Evolutionary conservation across 2,797 vertebrate genomes (phyloP), one percentile per base, ranked within the genome.

Genomic region (Epinephelus awoara): DNA sequence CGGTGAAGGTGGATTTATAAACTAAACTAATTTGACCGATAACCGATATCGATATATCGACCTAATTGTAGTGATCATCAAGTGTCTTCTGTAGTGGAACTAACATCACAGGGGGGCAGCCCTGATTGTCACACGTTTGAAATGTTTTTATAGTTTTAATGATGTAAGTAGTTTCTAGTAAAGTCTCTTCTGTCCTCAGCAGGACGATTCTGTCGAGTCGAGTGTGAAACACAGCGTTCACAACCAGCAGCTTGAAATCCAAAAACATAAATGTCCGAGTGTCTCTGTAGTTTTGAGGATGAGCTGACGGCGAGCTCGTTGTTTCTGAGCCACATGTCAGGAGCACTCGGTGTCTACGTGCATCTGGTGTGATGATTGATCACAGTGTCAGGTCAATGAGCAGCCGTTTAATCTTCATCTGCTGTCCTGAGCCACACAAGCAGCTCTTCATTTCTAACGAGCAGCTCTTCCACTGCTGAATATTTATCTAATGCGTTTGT

Each of bases 401-500:
- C 23, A 19, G 64, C 63, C 50, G 4, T 68, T 85, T 75, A 61
- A 80, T 84, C 71, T 57, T 83, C 65, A 44, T 66, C 72, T 42
- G 46, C 67, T 66, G 62, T 55, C 6, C 18, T 47, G 47, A 69
- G 15, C 56, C 77, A 38, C 23, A 38, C 23, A 38, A 54, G 44
- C 54, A 25, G 21, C 1, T 1, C 27, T 51, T 55, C 10, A 17
- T 80, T 69, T 58, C 42, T 54, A 55, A 78, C 18, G 34, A 75
- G 62, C n/a, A 3, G 1, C 29, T 79, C 10, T 10, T 79, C 10
- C 13, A 54, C 47, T 3, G 7, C 42, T 64, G 56, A 65, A 80
- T 80, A 63, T 88, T 76, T 57, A 83, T 82, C 23, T 55, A 61
- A 58, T 17, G 47, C n/a, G 8, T 83, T 79, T 65, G 44, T 76